Base-by-base conservation (phyloP, 2,888 invertebrate genomes). In the Andrena minutula region DNA sequence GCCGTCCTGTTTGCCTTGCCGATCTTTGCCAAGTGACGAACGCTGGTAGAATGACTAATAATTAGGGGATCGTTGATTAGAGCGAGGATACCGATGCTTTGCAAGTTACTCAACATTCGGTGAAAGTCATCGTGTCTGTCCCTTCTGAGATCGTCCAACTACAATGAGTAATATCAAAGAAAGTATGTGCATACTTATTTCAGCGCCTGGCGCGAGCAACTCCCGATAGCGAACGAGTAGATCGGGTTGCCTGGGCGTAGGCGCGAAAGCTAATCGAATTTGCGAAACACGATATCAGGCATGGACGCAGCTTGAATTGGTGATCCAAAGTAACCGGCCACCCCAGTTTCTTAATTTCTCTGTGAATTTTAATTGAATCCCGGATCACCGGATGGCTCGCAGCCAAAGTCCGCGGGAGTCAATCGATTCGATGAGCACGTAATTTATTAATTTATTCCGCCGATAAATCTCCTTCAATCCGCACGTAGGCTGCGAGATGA, bases 361-460 rank as follows among this genome's bases (percentile, higher is more conserved):
- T 8, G 12, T 0, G 49, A 61, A 64, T 30, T 73, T n/a, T 26
- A 16, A 20, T 53, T 41, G 6, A 3, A 10, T 5, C 56, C 16
- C 0, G 7, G 41, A 16, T n/a, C 5, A 16, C 7, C 10, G 47
- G n/a, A 35, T 20, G 56, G n/a, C n/a, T 64, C 16, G 16, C 35
- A 53, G 10, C 30, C 20, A n/a, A 66, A 26, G 16, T 60, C 60
- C 66, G 7, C 26, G 0, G 10, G 2, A 60, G 65, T 35, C 49
- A 65, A 60, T 65, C 66, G 47, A 32, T 60, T 35, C 56, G 53
- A 68, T 53, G 58, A 7, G 20, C 65, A 26, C 56, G 81, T 87
- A 85, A 89, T 88, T 85, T 88, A 89, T 91, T 90, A 87, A 91
- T 89, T 83, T 89, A 91, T 91, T 87, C 90, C 35, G 41, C 41